A percentile compares a stretch with the other conserved stretches of the same genome.
Conservation (phyloP, 2,888 invertebrate genomes). For the Chaetogeoica ovagalla region DNA sequence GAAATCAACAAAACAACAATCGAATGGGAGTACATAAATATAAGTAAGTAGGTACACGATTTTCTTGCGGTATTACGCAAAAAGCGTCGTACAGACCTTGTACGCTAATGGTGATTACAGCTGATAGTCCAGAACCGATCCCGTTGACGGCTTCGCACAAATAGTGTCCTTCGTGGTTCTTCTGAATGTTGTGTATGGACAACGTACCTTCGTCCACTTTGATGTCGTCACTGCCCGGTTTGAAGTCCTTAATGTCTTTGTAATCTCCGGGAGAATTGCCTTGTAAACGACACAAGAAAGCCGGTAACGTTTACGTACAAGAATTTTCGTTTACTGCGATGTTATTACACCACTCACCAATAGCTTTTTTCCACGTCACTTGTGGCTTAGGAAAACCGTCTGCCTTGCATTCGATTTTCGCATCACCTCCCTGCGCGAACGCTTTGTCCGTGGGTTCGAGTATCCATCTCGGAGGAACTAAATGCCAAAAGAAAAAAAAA, state of each 20-base stretch:
- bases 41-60: not conserved
- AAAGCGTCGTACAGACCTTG: slow-evolving; percentile 70
- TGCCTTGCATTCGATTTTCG: slow-evolving; percentile 92
- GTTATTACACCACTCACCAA: slow-evolving; percentile 67
- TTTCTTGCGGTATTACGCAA: not conserved
- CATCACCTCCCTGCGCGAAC: slow-evolving; percentile 91
- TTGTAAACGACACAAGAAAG: slow-evolving; percentile 58
- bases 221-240: slow-evolving; percentile 85
- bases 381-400: slow-evolving; percentile 94
- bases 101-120: slow-evolving; percentile 89
- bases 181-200: slow-evolving; percentile 85
- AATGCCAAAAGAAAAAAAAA: slow-evolving; percentile 57
- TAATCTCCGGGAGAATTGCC: slow-evolving; percentile 91
- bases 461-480: slow-evolving; percentile 96
- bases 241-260: slow-evolving; percentile 71
- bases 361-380: slow-evolving; percentile 93
- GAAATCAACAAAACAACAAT: slow-evolving; percentile 56
- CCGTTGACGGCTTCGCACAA: slow-evolving; percentile 95
- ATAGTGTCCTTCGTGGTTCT: slow-evolving; percentile 92
- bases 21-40: slow-evolving; percentile 9
- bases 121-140: slow-evolving; percentile 91
- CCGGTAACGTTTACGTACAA: too few relatives aligned
- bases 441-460: slow-evolving; percentile 93
- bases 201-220: slow-evolving; percentile 93
- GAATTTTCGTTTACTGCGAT: not conserved